phyloP scores from a whole-genome alignment of 1,140 invertebrate species.

The Babylonia areolata region DNA sequence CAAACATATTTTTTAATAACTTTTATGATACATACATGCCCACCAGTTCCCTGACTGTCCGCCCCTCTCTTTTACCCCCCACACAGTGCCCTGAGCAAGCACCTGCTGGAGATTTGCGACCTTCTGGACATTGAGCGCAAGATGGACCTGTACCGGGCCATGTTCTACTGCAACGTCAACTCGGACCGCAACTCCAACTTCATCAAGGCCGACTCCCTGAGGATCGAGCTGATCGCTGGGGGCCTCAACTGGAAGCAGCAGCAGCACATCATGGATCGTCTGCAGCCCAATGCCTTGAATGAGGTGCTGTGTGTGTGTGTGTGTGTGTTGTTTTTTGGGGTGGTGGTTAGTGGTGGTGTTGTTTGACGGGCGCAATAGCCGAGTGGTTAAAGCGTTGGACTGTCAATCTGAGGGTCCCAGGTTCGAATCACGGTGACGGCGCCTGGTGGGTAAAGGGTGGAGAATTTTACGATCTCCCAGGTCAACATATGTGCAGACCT shows the following conservation, averaged over 20 bases:
- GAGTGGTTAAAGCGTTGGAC: no score
- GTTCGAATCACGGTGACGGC: no score
- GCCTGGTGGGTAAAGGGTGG: no score
- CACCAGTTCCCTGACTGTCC: no score
- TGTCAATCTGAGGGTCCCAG: no score
- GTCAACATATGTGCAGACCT: no score
- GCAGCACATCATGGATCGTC: conserved; percentile 65
- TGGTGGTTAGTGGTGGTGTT: no score
- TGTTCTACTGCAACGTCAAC: conserved; percentile 70
- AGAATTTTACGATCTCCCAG: no score
- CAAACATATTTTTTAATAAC: no score
- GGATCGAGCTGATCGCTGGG: conserved; percentile 71
- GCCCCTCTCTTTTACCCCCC: not conserved
- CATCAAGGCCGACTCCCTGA: conserved; percentile 66
- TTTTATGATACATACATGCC: no score
- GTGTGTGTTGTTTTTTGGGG: no score
- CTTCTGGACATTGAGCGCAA: conserved; percentile 70
- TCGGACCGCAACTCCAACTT: conserved; percentile 67
- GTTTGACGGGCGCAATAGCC: no score
- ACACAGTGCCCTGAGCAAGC: conserved; percentile 67
- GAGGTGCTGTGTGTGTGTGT: conserved; percentile 54
- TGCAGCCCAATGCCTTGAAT: conserved; percentile 62
- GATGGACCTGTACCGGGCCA: conserved; percentile 67
- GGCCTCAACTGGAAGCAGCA: conserved; percentile 71
- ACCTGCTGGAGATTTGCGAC: conserved; percentile 71